Evolutionary conservation across 2,888 invertebrate genomes (phyloP).

Genomic region (Conistra vaccinii): DNA sequence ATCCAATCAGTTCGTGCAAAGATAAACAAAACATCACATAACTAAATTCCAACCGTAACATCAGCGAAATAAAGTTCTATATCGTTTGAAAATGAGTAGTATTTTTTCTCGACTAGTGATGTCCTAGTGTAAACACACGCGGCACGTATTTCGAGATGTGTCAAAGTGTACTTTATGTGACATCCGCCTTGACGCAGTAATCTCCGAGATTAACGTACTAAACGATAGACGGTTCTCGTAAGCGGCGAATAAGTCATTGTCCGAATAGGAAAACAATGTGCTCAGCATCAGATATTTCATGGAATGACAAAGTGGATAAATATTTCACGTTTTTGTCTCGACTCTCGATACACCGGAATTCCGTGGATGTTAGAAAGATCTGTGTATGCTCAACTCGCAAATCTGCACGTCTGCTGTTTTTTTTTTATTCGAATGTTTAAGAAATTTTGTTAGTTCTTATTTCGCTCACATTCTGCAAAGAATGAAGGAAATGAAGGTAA

Average conservation of each 20-base stretch:
- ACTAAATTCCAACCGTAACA: slow-evolving; percentile 29
- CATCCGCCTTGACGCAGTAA: slow-evolving; percentile 83
- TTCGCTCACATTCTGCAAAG: neutral
- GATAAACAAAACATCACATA: slow-evolving; percentile 41
- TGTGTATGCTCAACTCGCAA: neutral
- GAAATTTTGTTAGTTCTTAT: neutral
- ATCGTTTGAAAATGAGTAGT: slow-evolving; percentile 29
- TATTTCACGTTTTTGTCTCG: slow-evolving; percentile 35
- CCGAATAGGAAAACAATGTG: slow-evolving; percentile 72
- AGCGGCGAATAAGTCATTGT: slow-evolving; percentile 80
- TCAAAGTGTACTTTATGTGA: slow-evolving; percentile 82
- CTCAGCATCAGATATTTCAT: slow-evolving; percentile 64
- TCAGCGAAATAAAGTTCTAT: slow-evolving; percentile 32
- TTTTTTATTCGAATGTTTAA: neutral
- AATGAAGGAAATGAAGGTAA: neutral
- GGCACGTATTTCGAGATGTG: slow-evolving; percentile 82
- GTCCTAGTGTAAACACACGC: slow-evolving; percentile 80
- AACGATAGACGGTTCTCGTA: slow-evolving; percentile 77
- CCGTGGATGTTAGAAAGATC: neutral
- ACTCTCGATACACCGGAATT: neutral
- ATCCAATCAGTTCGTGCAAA: slow-evolving; percentile 65
- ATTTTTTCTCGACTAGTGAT: slow-evolving; percentile 74
- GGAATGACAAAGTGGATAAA: slow-evolving; percentile 57
- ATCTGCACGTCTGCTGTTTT: neutral
- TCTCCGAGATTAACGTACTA: slow-evolving; percentile 80